Evolutionary conservation across 2,888 invertebrate species (phyloP).

Genomic region (Pachycephus smyrnensis): DNA sequence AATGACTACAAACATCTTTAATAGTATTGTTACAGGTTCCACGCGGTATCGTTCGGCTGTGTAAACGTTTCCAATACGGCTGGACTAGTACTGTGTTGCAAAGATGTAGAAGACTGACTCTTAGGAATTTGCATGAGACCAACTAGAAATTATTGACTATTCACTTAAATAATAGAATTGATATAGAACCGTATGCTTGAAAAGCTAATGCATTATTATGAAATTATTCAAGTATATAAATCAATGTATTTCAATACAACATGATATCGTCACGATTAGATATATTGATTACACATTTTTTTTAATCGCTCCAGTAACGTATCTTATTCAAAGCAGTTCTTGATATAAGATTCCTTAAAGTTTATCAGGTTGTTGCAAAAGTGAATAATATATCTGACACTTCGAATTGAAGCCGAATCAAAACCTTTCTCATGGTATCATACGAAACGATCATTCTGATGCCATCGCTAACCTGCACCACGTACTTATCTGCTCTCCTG

Average conservation of each 20-base stretch:
- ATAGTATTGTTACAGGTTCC: constrained; percentile 39
- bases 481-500: neutral
- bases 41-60: neutral
- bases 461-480: neutral
- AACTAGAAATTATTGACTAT: neutral
- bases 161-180: neutral
- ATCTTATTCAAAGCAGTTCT: neutral
- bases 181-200: neutral
- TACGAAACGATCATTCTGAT: neutral
- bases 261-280: neutral
- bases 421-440: neutral
- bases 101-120: neutral
- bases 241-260: neutral
- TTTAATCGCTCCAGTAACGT: neutral
- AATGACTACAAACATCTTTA: constrained; percentile 48
- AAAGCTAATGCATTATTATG: neutral
- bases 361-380: neutral
- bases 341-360: neutral
- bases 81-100: neutral
- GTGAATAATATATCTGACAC: neutral
- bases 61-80: neutral
- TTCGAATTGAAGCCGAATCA: neutral
- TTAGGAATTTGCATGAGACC: neutral
- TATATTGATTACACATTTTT: neutral
- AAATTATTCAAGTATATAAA: neutral